phyloP scores from a whole-genome alignment of 2,888 invertebrate species.

The Trichopoda pennipes region DNA sequence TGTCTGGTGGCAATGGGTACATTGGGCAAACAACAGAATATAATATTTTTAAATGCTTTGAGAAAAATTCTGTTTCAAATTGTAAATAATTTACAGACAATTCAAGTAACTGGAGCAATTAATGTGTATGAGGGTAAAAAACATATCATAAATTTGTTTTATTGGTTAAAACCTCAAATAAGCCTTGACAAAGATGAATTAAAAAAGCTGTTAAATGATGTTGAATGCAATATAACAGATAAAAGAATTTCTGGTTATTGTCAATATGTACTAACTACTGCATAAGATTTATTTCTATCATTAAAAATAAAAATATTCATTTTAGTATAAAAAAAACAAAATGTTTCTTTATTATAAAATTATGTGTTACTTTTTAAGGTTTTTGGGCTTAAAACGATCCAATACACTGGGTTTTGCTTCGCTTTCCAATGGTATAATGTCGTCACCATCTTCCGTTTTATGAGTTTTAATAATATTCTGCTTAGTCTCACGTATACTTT shows the following conservation, averaged over 20 bases:
- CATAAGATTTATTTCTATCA: constrained; percentile 16
- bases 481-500: constrained; percentile 81
- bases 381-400: constrained; percentile 87
- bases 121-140: constrained; percentile 81
- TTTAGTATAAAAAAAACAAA: neutral
- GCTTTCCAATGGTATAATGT: constrained; percentile 72
- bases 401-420: constrained; percentile 81
- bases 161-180: constrained; percentile 79
- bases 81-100: constrained; percentile 77
- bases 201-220: constrained; percentile 33
- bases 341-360: neutral
- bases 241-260: constrained; percentile 74
- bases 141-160: constrained; percentile 83
- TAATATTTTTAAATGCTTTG: constrained; percentile 82
- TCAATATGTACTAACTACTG: constrained; percentile 72
- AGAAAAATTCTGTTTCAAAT: constrained; percentile 81
- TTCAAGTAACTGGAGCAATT: constrained; percentile 79
- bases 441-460: constrained; percentile 73
- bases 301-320: neutral
- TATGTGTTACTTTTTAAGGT: constrained; percentile 73
- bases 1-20: constrained; percentile 83
- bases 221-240: constrained; percentile 65
- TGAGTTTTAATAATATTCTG: constrained; percentile 76
- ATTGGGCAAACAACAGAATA: constrained; percentile 83
- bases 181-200: constrained; percentile 32